Conservation (phyloP, 2,113 vertebrate species). For the Chionodraco myersi region DNA sequence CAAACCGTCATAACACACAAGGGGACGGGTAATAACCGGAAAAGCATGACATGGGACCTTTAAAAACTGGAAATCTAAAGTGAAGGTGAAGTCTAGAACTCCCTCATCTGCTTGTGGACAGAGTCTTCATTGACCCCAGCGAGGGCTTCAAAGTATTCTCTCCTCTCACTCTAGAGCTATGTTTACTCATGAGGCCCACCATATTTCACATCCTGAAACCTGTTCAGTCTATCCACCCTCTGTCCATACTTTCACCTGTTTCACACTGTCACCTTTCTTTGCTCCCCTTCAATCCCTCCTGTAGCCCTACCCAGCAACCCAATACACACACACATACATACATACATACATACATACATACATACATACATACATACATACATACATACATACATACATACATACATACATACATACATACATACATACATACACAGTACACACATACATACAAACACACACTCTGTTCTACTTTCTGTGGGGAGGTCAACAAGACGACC, state of each 20-base stretch:
- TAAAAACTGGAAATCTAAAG: neutral
- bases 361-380: slow-evolving; percentile 5
- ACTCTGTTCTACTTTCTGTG: neutral
- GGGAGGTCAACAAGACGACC: slow-evolving; percentile 16
- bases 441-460: slow-evolving; percentile 11
- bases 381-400: slow-evolving; percentile 6
- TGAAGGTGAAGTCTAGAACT: slow-evolving; percentile 31
- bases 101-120: slow-evolving; percentile 42
- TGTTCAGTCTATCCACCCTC: slow-evolving; percentile 31
- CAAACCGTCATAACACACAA: too few species aligned
- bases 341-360: slow-evolving; percentile 13
- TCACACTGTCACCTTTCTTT: too few species aligned
- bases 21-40: too few species aligned
- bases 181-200: slow-evolving; percentile 62
- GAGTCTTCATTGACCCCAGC: slow-evolving; percentile 35
- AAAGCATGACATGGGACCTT: neutral
- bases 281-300: neutral
- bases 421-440: slow-evolving; percentile 8
- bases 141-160: slow-evolving; percentile 13
- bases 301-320: neutral
- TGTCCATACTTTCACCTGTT: slow-evolving; percentile 60
- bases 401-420: slow-evolving; percentile 11
- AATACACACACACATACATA: slow-evolving; percentile 6
- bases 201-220: slow-evolving; percentile 60
- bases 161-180: slow-evolving; percentile 45